These are phyloP conservation scores for Struthidea cinerea DNA, from an alignment of 2,113 vertebrate species.

Conservation along the genomic window DNA sequence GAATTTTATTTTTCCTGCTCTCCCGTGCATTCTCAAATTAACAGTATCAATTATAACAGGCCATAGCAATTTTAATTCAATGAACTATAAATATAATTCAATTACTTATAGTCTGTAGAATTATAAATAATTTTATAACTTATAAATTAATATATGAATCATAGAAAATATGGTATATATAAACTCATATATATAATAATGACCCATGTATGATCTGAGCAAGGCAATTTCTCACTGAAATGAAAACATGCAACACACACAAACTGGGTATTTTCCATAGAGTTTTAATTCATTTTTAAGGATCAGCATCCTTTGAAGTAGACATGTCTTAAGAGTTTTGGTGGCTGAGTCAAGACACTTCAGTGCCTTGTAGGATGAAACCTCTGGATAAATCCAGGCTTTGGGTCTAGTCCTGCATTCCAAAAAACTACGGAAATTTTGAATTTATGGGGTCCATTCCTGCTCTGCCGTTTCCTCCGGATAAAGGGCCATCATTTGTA, in stretches of 20 bases:
- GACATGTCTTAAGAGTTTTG: background rate
- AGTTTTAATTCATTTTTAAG: background rate
- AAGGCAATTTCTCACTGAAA: background rate
- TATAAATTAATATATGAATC: too few relatives aligned
- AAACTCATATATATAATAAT: too few relatives aligned
- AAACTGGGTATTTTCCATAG: background rate
- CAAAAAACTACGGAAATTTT: background rate
- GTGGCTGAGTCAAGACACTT: background rate
- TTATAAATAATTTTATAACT: too few relatives aligned
- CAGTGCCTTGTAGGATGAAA: background rate
- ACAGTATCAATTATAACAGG: background rate
- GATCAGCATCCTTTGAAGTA: background rate
- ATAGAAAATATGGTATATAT: too few relatives aligned
- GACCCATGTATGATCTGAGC: background rate
- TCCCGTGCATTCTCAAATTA: background rate
- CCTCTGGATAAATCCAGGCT: background rate
- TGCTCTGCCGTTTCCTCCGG: background rate
- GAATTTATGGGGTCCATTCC: background rate
- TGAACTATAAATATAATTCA: background rate
- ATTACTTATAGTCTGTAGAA: background rate
- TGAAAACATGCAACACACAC: background rate
- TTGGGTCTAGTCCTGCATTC: background rate
- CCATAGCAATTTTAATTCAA: background rate
- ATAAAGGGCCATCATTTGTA: background rate
- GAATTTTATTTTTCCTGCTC: background rate